Evolutionary conservation across 2,113 vertebrate species (phyloP), one percentile per base, ranked within the genome.

Genomic region (Nannospalax galili): DNA sequence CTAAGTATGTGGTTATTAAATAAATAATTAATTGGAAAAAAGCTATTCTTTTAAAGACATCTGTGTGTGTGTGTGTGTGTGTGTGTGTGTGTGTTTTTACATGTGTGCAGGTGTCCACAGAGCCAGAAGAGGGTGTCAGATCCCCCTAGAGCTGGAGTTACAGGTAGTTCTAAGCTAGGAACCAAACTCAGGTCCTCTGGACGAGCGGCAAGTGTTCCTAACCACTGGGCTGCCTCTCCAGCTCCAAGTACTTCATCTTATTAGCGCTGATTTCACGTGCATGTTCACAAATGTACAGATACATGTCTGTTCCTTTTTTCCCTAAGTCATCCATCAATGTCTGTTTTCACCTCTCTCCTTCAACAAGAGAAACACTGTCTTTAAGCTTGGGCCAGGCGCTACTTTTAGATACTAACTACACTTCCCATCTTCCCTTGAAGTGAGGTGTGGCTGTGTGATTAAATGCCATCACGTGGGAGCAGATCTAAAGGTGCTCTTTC

Each of bases 361-460:
- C 65, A 93, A 80, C 88, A 93, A 85, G 37, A 88, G 56, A 88
- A 75, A 17, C 58, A 80, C n/a, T 9, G 12, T 26, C n/a, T n/a
- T n/a, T 62, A n/a, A 56, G n/a, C 60, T 78, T 85, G n/a, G 7
- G 9, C 73, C n/a, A 48, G 8, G 52, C 19, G 28, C 10, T 0
- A 42, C 35, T 45, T 62, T 92, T n/a, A n/a, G 35, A 40, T 75
- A 93, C 42, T 42, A 86, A 67, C 28, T 42, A 74, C 8, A 73
- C 72, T 91, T 67, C 48, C 40, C 74, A 73, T 32, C 19, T 93
- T 74, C 26, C 45, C 20, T 28, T 84, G 70, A 56, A 92, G 52
- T 19, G 56, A 74, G 20, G 3, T 62, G 37, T 30, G 19, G n/a
- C 75, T 35, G 40, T 15, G 32, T 73, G 48, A 84, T 32, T 87